These are phyloP conservation scores for Oryzias woworae DNA, from an alignment of 2,113 vertebrate genomes.

Conservation along the genomic window DNA sequence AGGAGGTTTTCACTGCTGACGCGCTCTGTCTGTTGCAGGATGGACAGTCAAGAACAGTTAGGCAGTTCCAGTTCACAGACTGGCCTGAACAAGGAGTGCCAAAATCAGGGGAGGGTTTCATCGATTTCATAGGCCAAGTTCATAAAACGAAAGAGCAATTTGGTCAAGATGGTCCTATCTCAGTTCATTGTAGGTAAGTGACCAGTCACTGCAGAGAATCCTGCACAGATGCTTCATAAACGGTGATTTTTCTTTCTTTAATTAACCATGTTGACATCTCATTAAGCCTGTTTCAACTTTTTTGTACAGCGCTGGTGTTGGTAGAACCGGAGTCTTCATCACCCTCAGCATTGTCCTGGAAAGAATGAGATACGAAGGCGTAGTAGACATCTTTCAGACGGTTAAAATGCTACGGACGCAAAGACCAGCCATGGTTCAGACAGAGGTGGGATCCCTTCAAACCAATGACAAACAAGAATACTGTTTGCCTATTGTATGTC, in stretches of 20 bases:
- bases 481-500: no score
- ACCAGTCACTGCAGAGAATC: not conserved
- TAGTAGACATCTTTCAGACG: slow-evolving; percentile 99
- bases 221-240: not conserved
- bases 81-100: slow-evolving; percentile 99
- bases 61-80: slow-evolving; percentile 99
- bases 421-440: slow-evolving; percentile 98
- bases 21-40: slow-evolving; percentile 77
- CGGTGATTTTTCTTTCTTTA: no score
- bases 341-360: slow-evolving; percentile 99
- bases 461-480: no score
- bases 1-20: not conserved
- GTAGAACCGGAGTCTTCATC: slow-evolving; percentile 98
- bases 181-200: slow-evolving; percentile 97
- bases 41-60: slow-evolving; percentile 96
- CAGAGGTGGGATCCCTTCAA: slow-evolving; percentile 82
- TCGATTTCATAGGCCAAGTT: slow-evolving; percentile 99
- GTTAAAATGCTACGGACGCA: slow-evolving; percentile 99
- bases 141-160: slow-evolving; percentile 99
- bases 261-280: no score
- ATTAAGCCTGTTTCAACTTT: slow-evolving; percentile 26
- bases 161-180: slow-evolving; percentile 98
- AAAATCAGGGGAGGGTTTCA: slow-evolving; percentile 99
- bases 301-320: slow-evolving; percentile 88
- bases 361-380: slow-evolving; percentile 99